Conservation (phyloP, 2,797 vertebrate species). For the Helicolenus hilgendorfi region DNA sequence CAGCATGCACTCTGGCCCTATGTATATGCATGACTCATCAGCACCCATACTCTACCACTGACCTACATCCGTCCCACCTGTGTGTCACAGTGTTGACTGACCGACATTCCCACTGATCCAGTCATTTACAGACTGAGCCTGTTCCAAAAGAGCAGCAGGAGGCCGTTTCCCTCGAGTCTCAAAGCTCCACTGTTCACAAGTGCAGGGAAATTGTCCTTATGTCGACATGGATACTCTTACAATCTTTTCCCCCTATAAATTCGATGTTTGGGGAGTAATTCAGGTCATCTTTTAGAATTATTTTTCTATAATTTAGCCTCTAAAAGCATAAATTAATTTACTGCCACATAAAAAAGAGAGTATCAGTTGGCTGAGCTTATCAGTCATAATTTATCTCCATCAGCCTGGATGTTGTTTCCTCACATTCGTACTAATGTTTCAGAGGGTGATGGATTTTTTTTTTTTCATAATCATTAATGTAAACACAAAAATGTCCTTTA, state of each 20-base stretch:
- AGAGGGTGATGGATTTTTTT: not conserved
- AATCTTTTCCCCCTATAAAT: not conserved
- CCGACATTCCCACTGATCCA: slow-evolving; percentile 74
- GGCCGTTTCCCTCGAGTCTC: not conserved
- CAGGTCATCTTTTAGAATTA: not conserved
- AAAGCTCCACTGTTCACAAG: not conserved
- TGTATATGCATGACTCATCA: slow-evolving; percentile 72
- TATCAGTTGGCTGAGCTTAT: not conserved
- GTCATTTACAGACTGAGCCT: slow-evolving; percentile 47
- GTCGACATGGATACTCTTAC: not conserved
- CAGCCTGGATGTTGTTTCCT: not conserved
- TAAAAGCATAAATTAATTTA: not conserved
- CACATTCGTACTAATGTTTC: slow-evolving; percentile 2
- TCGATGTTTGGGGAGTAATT: not conserved
- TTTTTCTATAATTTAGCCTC: not conserved
- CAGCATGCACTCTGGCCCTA: not conserved
- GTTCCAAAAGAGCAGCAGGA: slow-evolving; percentile 32
- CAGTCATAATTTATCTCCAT: not conserved
- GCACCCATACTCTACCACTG: slow-evolving; percentile 33
- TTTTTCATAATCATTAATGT: not conserved
- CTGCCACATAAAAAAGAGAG: not conserved
- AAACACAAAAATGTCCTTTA: slow-evolving; percentile 9
- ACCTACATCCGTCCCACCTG: slow-evolving; percentile 82
- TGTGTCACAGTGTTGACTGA: slow-evolving; percentile 61
- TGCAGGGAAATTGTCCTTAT: not conserved